Evolutionary conservation across 2,113 vertebrate species (phyloP), one percentile per base, ranked within the genome.

Genomic region (Cebidichthys violaceus): DNA sequence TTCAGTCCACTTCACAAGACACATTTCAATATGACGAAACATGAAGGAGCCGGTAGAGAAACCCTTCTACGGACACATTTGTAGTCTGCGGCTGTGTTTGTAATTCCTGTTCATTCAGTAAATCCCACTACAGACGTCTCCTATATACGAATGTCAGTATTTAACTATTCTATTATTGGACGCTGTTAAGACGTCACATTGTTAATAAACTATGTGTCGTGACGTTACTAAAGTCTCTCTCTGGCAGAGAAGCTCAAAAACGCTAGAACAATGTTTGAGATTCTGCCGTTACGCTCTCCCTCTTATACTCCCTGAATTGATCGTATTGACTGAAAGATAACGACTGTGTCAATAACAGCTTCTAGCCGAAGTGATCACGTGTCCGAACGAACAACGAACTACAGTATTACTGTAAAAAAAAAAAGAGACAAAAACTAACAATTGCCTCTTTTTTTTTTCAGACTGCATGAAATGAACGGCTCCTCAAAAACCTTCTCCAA

Each of bases 331-430:
- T 39, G 41, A 71, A 41, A 67, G 71, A 79, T 76, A 79, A 79
- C 67, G 65, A 75, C 67, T 22, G 22, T 64, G 77, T 75, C 84
- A 31, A 75, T 77, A 47, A 47, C 31, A 79, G 73, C 31, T 67
- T 83, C 75, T 35, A 37, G 64, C 68, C 73, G 15, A 78, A 75
- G 55, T 76, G 61, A 68, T 69, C 31, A 61, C 9, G 29, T 47
- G 54, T 47, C 29, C 2, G 17, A 50, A 69, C 15, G 33, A 31
- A n/a, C 27, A 50, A 20, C 15, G 10, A 75, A 71, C 47, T 39
- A 55, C 11, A 59, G 13, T 29, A 27, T 66, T 52, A 65, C 29
- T 57, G 55, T 52, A 41, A 31, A 68, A 15, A 73, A 33, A 33
- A 41, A n/a, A 67, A 68, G 9, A 3, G n/a, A n/a, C n/a, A 29